These are phyloP conservation scores for Desmodus rotundus DNA, from an alignment of 2,113 vertebrate genomes.

Conservation along the genomic window DNA sequence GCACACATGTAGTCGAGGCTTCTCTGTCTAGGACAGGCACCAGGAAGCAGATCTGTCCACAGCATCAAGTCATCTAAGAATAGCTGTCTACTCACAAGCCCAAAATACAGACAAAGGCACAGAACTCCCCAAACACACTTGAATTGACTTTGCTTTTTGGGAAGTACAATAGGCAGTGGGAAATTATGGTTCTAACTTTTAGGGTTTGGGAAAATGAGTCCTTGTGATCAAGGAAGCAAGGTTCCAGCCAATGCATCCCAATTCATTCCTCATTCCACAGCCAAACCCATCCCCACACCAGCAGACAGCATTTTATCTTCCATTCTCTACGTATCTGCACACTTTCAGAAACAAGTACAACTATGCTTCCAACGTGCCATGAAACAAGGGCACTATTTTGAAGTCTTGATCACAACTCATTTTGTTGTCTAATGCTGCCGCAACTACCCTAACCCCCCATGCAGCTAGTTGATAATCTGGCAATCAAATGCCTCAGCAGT, in stretches of 20 bases:
- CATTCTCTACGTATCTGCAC: not conserved
- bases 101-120: not conserved
- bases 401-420: not conserved
- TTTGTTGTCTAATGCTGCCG: not conserved
- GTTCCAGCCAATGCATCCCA: not conserved
- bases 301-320: not conserved
- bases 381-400: not conserved
- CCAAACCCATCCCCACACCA: not conserved
- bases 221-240: not conserved
- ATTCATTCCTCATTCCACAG: not conserved
- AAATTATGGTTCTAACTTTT: not conserved
- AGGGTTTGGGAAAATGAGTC: not conserved
- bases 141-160: not conserved
- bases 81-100: not conserved
- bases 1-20: fast-evolving
- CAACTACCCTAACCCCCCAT: not conserved
- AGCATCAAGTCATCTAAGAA: not conserved
- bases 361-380: not conserved
- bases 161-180: not conserved
- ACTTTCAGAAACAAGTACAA: not conserved
- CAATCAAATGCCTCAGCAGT: not conserved
- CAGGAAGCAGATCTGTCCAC: not conserved
- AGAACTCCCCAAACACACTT: not conserved
- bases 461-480: not conserved
- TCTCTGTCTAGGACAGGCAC: not conserved